Percentiles rank a stretch among this genome's conserved stretches.
Conservation (phyloP, 2,888 invertebrate species). For the Argyra leucocephala region DNA sequence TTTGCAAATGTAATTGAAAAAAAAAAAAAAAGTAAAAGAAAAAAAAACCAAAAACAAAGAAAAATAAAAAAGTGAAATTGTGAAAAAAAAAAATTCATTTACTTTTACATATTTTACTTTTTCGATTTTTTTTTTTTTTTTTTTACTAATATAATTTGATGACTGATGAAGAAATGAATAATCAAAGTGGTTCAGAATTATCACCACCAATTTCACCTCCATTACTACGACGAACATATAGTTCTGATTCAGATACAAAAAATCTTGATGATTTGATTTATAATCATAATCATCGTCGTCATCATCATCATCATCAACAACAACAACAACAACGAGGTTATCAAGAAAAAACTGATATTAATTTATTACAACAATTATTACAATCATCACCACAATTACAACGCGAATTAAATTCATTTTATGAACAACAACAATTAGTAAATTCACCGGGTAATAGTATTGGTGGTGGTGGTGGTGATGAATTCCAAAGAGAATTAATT, state of each 20-base stretch:
- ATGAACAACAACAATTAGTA: slow-evolving; percentile 8
- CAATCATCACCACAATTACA: slow-evolving; percentile 17
- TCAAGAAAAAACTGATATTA: background rate
- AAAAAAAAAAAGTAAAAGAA: no score
- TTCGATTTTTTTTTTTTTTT: no score
- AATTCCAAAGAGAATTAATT: background rate
- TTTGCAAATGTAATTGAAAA: no score
- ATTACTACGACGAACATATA: background rate
- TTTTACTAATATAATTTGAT: no score
- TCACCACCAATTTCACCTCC: background rate
- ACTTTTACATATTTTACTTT: no score
- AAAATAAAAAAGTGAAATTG: no score
- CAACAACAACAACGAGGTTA: no score
- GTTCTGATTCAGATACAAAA: background rate
- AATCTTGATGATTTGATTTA: background rate
- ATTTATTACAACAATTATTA: slow-evolving; percentile 2
- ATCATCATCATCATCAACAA: no score
- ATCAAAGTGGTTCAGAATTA: background rate
- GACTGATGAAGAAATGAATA: no score
- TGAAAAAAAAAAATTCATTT: no score
- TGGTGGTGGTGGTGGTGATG: background rate
- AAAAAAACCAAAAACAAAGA: no score
- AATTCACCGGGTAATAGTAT: background rate
- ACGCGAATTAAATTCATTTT: slow-evolving; percentile 16
- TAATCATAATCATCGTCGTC: no score